phyloP scores from a whole-genome alignment of 35 echinoderm and acorn worm genomes.

The Lytechinus variegatus region DNA sequence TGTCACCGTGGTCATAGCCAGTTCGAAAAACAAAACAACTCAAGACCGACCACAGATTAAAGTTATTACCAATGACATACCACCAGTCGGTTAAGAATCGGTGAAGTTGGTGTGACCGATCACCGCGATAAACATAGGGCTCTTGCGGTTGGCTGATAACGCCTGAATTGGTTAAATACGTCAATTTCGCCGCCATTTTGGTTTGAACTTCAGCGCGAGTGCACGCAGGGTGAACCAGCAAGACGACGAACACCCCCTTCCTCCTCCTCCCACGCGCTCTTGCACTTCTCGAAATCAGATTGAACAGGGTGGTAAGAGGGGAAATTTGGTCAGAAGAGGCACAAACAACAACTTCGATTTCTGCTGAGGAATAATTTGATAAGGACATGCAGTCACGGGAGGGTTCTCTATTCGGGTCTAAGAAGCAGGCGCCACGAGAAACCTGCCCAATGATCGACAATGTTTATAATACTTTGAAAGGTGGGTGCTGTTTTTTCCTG shows the following conservation, averaged over 20 bases:
- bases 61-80: too few species aligned
- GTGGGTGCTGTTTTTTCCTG: too few species aligned
- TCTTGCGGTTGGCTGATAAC: background rate
- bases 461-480: background rate
- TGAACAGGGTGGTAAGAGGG: background rate
- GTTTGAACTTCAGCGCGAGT: background rate
- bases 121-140: background rate
- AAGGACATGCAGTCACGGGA: background rate
- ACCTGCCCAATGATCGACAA: background rate
- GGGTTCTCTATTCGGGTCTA: background rate
- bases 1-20: too few species aligned
- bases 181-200: background rate
- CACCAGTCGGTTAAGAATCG: too few species aligned
- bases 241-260: background rate
- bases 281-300: background rate
- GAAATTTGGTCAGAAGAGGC: background rate
- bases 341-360: background rate
- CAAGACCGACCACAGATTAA: too few species aligned
- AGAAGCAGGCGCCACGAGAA: background rate
- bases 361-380: constrained; percentile 18
- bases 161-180: constrained; percentile 11
- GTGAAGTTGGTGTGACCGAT: too few species aligned
- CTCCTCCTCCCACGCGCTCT: background rate
- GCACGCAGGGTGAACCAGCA: background rate
- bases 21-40: too few species aligned